These are phyloP conservation scores for Ceryle rudis DNA, from an alignment of 2,797 vertebrate genomes.

Conservation along the genomic window DNA sequence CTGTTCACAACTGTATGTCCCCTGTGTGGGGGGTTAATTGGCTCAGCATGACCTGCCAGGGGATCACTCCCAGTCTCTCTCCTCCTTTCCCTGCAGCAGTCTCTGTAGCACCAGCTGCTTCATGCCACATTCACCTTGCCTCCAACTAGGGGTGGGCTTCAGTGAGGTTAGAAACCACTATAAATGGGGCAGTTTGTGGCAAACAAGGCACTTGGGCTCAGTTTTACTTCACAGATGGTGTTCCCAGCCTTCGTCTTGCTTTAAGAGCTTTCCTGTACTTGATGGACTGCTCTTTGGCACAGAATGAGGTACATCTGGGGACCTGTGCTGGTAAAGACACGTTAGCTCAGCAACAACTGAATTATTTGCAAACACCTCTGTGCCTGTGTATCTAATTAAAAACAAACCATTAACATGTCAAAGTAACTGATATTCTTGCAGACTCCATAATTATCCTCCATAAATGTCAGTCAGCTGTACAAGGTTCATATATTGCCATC, in stretches of 20 bases:
- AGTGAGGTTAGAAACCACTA: background rate
- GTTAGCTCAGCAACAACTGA: conserved; percentile 43
- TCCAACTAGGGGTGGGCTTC: background rate
- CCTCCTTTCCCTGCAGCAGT: background rate
- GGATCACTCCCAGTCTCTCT: background rate
- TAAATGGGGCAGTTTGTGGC: background rate
- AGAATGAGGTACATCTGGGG: conserved; percentile 5
- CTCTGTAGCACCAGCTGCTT: background rate
- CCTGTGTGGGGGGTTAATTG: rapidly evolving
- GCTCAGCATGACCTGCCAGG: background rate
- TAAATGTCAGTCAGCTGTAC: background rate
- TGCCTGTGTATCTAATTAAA: conserved; percentile 56
- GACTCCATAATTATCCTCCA: background rate
- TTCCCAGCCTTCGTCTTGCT: conserved; percentile 29
- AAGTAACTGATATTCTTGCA: background rate
- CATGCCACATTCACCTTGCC: background rate
- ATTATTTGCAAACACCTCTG: conserved; percentile 53
- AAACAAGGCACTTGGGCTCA: background rate
- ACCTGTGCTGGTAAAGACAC: conserved; percentile 33
- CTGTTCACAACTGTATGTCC: rapidly evolving
- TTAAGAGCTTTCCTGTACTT: conserved; percentile 30
- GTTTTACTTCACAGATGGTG: conserved; percentile 22
- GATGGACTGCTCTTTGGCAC: background rate
- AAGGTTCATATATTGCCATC: background rate
- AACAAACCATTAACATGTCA: conserved; percentile 23